Evolutionary conservation across 2,888 invertebrate species (phyloP).

Genomic region (Hirtodrosophila duncani): DNA sequence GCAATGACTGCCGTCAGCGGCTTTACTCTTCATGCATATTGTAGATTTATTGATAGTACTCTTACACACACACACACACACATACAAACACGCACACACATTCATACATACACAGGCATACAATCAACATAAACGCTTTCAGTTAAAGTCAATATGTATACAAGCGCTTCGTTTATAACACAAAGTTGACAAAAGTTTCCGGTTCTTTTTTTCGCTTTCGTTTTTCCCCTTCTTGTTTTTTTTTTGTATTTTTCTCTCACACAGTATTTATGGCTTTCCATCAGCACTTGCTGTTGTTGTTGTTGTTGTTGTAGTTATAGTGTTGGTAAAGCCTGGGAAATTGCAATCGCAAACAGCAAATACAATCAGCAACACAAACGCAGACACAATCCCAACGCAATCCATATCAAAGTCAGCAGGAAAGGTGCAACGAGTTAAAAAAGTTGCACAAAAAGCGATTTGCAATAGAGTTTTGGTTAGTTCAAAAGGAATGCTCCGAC

Average conservation of each 20-base stretch:
- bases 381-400: conserved; percentile 18
- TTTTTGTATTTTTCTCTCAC: conserved; percentile 3
- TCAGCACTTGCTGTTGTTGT: conserved; percentile 36
- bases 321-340: conserved; percentile 34
- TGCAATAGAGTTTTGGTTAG: neutral
- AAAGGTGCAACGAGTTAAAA: neutral
- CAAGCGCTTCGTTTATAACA: conserved; percentile 55
- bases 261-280: conserved; percentile 50
- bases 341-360: conserved; percentile 48
- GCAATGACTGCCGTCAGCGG: conserved; percentile 20
- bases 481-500: neutral
- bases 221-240: neutral
- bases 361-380: conserved; percentile 44
- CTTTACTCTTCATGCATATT: conserved; percentile 37
- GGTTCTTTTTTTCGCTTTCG: conserved; percentile 13
- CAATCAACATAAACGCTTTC: conserved; percentile 55
- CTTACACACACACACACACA: conserved; percentile 5
- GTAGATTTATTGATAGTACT: conserved; percentile 50
- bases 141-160: conserved; percentile 57
- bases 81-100: conserved; percentile 1
- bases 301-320: conserved; percentile 11
- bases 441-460: neutral
- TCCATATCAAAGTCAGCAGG: conserved; percentile 4
- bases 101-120: conserved; percentile 8
- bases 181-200: conserved; percentile 53